Base-by-base conservation (phyloP, 2,888 invertebrate genomes). In the Sminthurides aquaticus region DNA sequence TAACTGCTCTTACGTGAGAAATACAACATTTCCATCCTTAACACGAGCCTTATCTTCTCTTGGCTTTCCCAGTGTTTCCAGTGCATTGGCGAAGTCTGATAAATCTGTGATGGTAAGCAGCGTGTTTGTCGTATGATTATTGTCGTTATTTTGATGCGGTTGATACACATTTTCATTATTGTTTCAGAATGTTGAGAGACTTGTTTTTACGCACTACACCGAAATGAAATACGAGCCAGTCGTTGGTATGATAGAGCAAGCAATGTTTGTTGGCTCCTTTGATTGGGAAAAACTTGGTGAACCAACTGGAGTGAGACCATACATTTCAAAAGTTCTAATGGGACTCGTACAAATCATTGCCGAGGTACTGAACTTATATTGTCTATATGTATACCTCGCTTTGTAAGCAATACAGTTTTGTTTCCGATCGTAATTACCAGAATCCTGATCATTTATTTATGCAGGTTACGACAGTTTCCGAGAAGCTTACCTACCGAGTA, bases 211-310 rank as follows among this genome's bases (percentile, higher is more conserved):
- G n/a, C 75, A 77, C 18, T 82, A 81, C 70, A 77, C 82, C 1
- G 95, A 96, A 78, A 88, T 90, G 76, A 94, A 94, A 77, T 89
- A 91, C 55, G 94, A 95, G 80, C 95, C 95, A 0, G 82, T 97
- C 15, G 92, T 96, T 26, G 95, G 94, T n/a, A 91, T 90, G 3
- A 93, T 97, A 70, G 96, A 97, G 79, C 92, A 91, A 3, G 92
- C 91, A 69, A 95, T 97, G 94, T 95, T 95, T 79, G 83, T 91
- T 76, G 94, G 93, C 0, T 83, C 87, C 65, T 90, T 93, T 77
- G 89, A 89, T 76, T 91, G 93, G 86, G 87, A 89, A 75, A 85
- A 86, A 0, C 87, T 89, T 74, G 83, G 86, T 59, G 83, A 86
- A 58, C 87, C 90, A 0, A 85, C 84, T 3, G 90, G 91, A 77